phyloP scores from a whole-genome alignment of 2,888 invertebrate genomes.

The Podabrus alpinus region DNA sequence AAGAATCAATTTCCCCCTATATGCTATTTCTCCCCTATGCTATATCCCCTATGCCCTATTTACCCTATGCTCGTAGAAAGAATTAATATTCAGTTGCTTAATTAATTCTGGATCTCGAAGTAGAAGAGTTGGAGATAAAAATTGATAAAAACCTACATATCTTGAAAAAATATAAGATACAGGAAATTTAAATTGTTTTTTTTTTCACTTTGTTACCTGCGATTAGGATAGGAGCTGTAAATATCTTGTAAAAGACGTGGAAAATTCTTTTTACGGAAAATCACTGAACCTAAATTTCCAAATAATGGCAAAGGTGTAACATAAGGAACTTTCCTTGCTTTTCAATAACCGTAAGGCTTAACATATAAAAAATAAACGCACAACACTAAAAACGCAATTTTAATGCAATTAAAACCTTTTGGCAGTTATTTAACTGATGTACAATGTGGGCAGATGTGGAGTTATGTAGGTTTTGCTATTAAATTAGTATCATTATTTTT shows the following conservation, averaged over 20 bases:
- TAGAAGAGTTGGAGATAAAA: not conserved
- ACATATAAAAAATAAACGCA: not conserved
- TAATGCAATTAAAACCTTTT: too few species aligned
- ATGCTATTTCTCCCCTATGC: too few species aligned
- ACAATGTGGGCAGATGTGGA: too few species aligned
- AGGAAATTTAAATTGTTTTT: too few species aligned
- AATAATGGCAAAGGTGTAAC: conserved; percentile 1
- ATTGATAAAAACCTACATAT: not conserved
- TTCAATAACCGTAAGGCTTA: not conserved
- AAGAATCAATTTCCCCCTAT: not conserved
- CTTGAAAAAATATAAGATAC: not conserved
- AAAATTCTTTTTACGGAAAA: not conserved
- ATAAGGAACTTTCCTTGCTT: not conserved
- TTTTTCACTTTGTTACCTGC: too few species aligned
- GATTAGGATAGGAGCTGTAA: not conserved
- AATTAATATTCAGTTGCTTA: not conserved
- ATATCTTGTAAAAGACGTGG: not conserved
- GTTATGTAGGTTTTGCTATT: too few species aligned
- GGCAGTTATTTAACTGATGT: not conserved
- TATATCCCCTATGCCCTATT: too few species aligned
- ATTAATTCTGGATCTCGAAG: not conserved
- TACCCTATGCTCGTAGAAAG: too few species aligned
- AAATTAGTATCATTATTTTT: too few species aligned
- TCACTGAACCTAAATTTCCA: conserved; percentile 29
- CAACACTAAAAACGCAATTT: not conserved